Percentiles rank a stretch among this genome's conserved stretches.
phyloP scores from a whole-genome alignment of 2,113 vertebrate genomes.

The Vulpes vulpes region DNA sequence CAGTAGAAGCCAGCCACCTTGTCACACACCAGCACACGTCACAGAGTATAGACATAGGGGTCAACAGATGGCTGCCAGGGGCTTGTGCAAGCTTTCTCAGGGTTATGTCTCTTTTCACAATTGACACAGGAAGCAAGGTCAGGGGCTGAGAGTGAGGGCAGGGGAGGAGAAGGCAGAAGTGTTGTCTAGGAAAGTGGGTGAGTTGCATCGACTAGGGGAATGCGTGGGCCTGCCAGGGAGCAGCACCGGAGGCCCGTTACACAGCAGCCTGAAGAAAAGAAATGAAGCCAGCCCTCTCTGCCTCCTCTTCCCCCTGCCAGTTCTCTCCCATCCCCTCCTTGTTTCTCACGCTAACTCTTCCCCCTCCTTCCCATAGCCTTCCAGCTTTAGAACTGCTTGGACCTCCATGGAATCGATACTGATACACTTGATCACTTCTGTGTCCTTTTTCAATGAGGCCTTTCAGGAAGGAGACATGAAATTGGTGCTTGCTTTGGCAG shows the following conservation, averaged over 20 bases:
- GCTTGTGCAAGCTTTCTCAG: not conserved
- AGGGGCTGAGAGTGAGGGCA: not conserved
- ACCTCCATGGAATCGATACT: not conserved
- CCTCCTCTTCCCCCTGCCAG: not conserved
- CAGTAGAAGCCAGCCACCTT: not conserved
- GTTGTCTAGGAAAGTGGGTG: not conserved
- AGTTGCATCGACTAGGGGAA: rapidly evolving
- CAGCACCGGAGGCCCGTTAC: not conserved
- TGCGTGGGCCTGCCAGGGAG: not conserved
- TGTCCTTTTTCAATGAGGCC: not conserved
- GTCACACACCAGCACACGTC: not conserved
- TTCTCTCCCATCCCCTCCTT: too few relatives aligned
- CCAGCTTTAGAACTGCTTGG: not conserved
- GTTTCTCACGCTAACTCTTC: not conserved
- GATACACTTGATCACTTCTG: not conserved
- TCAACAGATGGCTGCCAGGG: not conserved
- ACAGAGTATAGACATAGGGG: not conserved
- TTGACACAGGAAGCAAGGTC: not conserved
- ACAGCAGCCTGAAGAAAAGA: not conserved
- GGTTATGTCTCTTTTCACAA: not conserved
- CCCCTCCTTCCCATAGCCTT: not conserved
- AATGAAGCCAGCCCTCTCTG: not conserved
- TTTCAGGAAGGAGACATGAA: not conserved
- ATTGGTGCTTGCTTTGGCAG: not conserved
- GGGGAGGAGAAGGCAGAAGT: not conserved